These are phyloP conservation scores for Pteronotus mesoamericanus DNA, from an alignment of 2,797 vertebrate genomes.

Conservation along the genomic window DNA sequence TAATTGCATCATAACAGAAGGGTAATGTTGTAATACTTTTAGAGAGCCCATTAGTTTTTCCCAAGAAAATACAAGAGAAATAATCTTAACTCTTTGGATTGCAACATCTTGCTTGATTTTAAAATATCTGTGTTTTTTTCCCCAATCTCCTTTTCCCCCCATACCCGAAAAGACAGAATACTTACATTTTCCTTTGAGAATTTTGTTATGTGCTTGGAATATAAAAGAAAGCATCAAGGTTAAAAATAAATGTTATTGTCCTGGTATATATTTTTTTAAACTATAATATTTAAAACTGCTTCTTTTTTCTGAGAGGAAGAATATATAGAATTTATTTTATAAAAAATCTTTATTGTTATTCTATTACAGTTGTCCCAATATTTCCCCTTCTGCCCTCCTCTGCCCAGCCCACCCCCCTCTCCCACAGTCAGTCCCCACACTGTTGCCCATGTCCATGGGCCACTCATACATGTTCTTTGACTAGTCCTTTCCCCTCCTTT, in stretches of 20 bases:
- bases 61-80: slow-evolving; percentile 25
- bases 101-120: background rate
- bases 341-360: background rate
- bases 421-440: background rate
- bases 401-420: background rate
- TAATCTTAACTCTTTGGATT: background rate
- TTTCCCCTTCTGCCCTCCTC: background rate
- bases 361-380: background rate
- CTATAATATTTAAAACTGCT: no score
- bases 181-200: background rate
- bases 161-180: background rate
- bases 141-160: background rate
- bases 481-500: background rate
- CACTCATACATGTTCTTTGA: background rate
- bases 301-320: slow-evolving; percentile 27
- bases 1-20: slow-evolving; percentile 12
- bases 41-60: background rate
- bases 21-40: background rate
- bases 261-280: background rate
- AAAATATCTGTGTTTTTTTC: background rate
- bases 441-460: background rate
- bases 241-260: background rate
- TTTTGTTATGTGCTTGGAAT: background rate
- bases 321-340: background rate
- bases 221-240: background rate